Base-by-base conservation (phyloP, 1,140 invertebrate genomes). In the Ericerus pela region DNA sequence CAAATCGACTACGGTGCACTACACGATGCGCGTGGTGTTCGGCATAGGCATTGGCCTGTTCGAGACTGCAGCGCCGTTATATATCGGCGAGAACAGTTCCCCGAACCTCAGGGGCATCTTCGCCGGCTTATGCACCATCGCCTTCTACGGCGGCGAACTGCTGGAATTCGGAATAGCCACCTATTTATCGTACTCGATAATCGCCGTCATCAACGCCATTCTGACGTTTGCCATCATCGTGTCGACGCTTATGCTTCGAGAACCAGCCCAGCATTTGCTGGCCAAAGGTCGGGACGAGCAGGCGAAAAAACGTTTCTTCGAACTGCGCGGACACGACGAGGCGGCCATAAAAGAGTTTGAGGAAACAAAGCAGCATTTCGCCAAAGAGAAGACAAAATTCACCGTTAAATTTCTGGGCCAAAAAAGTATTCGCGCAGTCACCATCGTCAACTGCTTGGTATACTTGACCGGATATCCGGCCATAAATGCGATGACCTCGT, bases 71-170 rank as follows among this genome's bases (percentile, higher is more conserved):
- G 26, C 41, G 16, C 6, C 41, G 2, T 3, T 47, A 14, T 47
- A 47, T 22, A 2, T 47, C 6, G 41, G 41, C 10, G 41, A 47
- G 26, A 47, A 47, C 26, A 80, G 58, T 16, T 33, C 56, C 2
- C 24, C 57, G 8, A 41, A 55, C 8, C 69, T 52, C 6, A 36
- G 62, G 27, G 62, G 62, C 1, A 57, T 60, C 6, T 51, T 63
- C 0, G 86, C 86, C 6, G 85, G 88, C 0, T 80, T 86, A 54
- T 78, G 89, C 59, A 86, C 92, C 65, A 68, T 88, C 5, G 85
- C 84, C 64, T 77, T 83, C 30, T 77, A 78, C 8, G 59, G 84
- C n/a, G 91, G 91, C 3, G 79, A 90, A 60, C 65, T 92, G 0
- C 76, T 82, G 26, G 74, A 83, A 0, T 94, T 88, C 65, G 65